Percentiles rank a stretch among this genome's conserved stretches.
These are phyloP conservation scores for Perca flavescens DNA, from an alignment of 2,113 vertebrate species.

Conservation along the genomic window DNA sequence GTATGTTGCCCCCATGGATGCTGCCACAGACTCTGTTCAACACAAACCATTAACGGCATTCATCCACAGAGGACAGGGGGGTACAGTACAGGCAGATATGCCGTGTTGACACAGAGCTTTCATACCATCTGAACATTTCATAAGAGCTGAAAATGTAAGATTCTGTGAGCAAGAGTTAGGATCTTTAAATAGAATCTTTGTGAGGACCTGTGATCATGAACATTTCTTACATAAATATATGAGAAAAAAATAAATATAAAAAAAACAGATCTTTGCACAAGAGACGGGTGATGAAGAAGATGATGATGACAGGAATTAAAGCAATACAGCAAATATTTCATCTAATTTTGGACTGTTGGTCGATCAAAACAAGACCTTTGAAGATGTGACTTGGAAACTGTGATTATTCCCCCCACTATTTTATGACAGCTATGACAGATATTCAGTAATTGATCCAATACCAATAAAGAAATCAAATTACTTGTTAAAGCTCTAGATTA, in stretches of 20 bases:
- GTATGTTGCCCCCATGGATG: slow-evolving; percentile 30
- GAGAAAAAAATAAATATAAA: neutral
- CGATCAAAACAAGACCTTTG: too few species aligned
- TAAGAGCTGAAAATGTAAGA: neutral
- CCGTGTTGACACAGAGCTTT: neutral
- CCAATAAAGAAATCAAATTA: too few species aligned
- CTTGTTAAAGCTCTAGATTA: too few species aligned
- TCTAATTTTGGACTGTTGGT: too few species aligned
- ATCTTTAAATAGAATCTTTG: neutral
- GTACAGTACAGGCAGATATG: neutral
- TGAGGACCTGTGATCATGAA: neutral
- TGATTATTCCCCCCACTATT: too few species aligned
- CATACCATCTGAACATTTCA: slow-evolving; percentile 9
- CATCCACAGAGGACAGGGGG: neutral
- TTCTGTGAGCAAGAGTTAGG: neutral
- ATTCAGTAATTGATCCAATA: too few species aligned
- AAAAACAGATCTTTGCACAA: too few species aligned
- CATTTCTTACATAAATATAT: neutral
- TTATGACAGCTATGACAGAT: too few species aligned
- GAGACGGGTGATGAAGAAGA: too few species aligned
- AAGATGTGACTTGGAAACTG: too few species aligned
- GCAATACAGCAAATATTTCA: too few species aligned
- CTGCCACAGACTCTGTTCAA: slow-evolving; percentile 44
- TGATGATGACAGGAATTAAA: neutral
- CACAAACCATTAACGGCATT: slow-evolving; percentile 18